Conservation (phyloP, 1,140 invertebrate genomes). For the Drosophila nikananu region DNA sequence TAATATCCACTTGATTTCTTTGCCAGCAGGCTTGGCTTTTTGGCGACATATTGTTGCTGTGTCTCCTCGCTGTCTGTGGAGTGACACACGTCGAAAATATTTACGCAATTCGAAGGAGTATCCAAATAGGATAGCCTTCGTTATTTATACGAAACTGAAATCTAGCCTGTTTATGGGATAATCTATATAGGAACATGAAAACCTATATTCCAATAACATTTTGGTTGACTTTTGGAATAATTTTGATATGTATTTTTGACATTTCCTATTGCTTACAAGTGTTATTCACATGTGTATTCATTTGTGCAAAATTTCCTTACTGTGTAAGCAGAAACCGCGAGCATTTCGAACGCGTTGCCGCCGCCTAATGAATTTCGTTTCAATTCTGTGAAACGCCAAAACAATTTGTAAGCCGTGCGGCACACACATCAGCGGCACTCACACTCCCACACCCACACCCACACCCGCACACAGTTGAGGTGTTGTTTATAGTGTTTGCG, state of each 20-base stretch:
- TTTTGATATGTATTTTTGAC: background rate
- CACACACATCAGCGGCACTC: slow-evolving; percentile 22
- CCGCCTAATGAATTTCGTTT: slow-evolving; percentile 76
- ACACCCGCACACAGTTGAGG: slow-evolving; percentile 36
- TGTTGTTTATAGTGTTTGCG: slow-evolving; percentile 84
- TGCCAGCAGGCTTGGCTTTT: slow-evolving; percentile 33
- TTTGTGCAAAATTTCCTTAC: background rate
- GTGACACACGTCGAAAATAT: background rate
- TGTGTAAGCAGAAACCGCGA: slow-evolving; percentile 45
- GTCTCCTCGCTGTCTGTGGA: background rate
- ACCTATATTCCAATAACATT: no score
- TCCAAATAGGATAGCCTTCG: background rate
- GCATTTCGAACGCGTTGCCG: slow-evolving; percentile 9
- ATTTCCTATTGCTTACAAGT: no score
- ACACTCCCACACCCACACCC: slow-evolving; percentile 14
- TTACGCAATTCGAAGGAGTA: no score
- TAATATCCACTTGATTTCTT: slow-evolving; percentile 73
- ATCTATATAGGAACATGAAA: no score
- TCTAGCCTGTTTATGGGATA: no score
- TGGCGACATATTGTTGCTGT: slow-evolving; percentile 62
- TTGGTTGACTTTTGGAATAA: no score
- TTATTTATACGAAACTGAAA: no score
- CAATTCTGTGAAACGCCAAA: slow-evolving; percentile 71
- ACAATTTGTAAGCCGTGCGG: slow-evolving; percentile 68
- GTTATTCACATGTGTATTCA: no score